Base-by-base conservation (phyloP, 1,140 invertebrate genomes). In the Myzus persicae region DNA sequence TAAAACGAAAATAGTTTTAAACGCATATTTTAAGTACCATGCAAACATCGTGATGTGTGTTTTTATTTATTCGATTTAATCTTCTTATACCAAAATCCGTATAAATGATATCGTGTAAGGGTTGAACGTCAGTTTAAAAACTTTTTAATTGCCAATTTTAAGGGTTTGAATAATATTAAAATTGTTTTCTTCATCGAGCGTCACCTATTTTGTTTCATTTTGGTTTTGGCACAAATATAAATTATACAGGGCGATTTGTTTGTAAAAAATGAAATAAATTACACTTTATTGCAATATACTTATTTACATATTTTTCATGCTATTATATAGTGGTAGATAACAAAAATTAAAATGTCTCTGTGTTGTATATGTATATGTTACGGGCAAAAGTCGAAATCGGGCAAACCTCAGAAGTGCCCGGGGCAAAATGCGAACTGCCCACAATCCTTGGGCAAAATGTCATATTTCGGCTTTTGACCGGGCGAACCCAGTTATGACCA, bases 61-160 rank as follows among this genome's bases (percentile, higher is more conserved):
- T 84, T 84, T 84, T 84, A 84, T 84, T 24, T 84, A 84, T 38
- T 38, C 38, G 59, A 84, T 84, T 84, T 84, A 84, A 40, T 84
- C 81, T 84, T 42, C 36, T 84, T 40, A n/a, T 67, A 84, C 22
- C 20, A 24, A 84, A 82, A 84, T 84, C 38, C 22, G 20, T 38
- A 84, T 84, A 38, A 40, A 42, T 38, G 81, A 84, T 24, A 24
- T 24, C 38, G 36, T 84, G 38, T 84, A 84, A 22, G 38, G 38
- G 81, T 84, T 24, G 42, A 40, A 84, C 22, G 38, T 84, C 36
- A 84, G 81, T 40, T 84, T 40, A 38, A 84, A 38, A 84, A 40
- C 59, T 84, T 84, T 84, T 84, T 40, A 85, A 85, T 42, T 26
- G 24, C 24, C 38, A 14, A 42, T 11, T 40, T 85, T 42, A 85